Evolutionary conservation across 1,140 invertebrate genomes (phyloP).

Genomic region (Calephelis nemesis): DNA sequence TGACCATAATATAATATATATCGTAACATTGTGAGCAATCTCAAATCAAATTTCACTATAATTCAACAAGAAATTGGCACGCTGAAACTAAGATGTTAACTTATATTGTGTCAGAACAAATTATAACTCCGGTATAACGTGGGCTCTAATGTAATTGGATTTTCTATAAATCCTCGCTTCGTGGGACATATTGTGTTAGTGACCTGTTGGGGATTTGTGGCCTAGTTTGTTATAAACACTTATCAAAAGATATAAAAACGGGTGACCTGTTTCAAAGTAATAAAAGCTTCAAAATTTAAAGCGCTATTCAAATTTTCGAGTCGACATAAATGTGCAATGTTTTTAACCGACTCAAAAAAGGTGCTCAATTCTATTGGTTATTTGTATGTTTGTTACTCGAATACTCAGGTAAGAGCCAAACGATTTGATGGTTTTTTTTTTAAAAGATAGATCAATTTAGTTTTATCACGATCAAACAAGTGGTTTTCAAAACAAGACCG

Average conservation of each 20-base stretch:
- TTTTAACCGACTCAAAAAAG: no score
- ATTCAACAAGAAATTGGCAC: background rate
- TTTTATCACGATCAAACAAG: no score
- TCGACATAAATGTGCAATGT: no score
- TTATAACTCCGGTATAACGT: conserved; percentile 11
- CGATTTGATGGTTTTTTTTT: no score
- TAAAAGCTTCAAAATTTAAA: no score
- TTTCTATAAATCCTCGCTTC: conserved; percentile 13
- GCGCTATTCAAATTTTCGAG: no score
- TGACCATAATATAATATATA: background rate
- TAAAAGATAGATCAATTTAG: no score
- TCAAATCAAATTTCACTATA: background rate
- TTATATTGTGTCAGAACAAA: conserved; percentile 12
- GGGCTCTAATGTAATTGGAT: conserved; percentile 16
- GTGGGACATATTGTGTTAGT: conserved; percentile 11
- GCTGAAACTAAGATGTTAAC: conserved; percentile 8
- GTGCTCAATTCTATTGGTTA: no score
- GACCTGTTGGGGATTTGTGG: conserved; percentile 16
- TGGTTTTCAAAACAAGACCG: no score
- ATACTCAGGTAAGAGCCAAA: no score
- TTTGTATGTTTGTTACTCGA: no score
- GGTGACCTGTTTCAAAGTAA: no score
- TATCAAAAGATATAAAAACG: background rate
- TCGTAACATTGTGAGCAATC: background rate
- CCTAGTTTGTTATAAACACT: conserved; percentile 5